phyloP scores from a whole-genome alignment of 1,140 invertebrate genomes.

The Hyphantria cunea region DNA sequence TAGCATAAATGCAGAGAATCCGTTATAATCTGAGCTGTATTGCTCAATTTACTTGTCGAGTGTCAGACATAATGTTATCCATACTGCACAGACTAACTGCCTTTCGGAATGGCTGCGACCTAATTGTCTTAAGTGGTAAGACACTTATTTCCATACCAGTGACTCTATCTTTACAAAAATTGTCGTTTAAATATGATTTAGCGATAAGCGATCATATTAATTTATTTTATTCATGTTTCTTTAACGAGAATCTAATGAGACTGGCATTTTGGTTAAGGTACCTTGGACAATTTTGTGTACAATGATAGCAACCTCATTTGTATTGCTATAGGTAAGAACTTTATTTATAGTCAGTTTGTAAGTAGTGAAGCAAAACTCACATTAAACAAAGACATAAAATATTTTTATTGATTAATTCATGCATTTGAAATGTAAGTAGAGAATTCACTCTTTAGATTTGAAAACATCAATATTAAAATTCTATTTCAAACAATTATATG shows the following conservation, averaged over 20 bases:
- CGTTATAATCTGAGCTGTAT: slow-evolving; percentile 31
- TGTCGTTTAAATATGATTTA: slow-evolving; percentile 17
- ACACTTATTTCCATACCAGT: slow-evolving; percentile 6
- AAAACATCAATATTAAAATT: too few species aligned
- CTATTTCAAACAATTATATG: too few species aligned
- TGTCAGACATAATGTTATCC: slow-evolving; percentile 29
- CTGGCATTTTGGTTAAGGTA: neutral
- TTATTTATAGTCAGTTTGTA: too few species aligned
- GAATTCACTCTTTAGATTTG: too few species aligned
- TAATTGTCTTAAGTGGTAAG: slow-evolving; percentile 27
- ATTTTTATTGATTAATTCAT: too few species aligned
- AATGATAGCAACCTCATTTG: neutral
- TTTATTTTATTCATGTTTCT: too few species aligned
- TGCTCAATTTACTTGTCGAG: slow-evolving; percentile 35
- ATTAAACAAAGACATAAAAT: too few species aligned
- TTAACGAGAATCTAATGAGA: slow-evolving; percentile 4
- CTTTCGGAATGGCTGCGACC: slow-evolving; percentile 20
- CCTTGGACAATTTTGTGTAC: too few species aligned
- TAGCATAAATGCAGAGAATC: slow-evolving; percentile 8
- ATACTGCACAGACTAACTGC: slow-evolving; percentile 27
- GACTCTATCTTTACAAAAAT: slow-evolving; percentile 5
- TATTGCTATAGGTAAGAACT: too few species aligned
- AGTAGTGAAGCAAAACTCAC: too few species aligned
- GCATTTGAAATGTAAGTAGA: too few species aligned
- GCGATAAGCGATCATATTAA: slow-evolving; percentile 3